Percentiles rank a stretch among this genome's conserved stretches.
Evolutionary conservation across 2,888 invertebrate species (phyloP).

Genomic region (Flexamia atlantica): DNA sequence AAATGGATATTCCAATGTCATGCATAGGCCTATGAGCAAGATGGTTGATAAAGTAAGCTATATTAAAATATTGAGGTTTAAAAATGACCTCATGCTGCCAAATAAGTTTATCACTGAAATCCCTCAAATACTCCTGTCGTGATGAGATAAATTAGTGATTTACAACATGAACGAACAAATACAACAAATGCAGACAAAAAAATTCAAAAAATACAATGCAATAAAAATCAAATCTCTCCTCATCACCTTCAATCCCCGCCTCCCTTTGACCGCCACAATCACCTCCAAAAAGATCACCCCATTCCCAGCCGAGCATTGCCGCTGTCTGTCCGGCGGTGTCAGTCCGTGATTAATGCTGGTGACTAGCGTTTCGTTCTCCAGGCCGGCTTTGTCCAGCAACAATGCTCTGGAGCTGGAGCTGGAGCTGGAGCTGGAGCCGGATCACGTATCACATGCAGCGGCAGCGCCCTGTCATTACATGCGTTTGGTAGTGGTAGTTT

Average conservation of each 20-base stretch:
- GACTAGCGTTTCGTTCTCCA: neutral
- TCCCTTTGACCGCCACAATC: neutral
- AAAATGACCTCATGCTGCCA: too few species aligned
- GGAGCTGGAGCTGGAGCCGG: neutral
- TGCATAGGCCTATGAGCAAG: too few species aligned
- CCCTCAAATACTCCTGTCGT: too few species aligned
- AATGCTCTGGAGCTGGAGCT: constrained; percentile 4
- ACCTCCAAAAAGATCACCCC: constrained; percentile 8
- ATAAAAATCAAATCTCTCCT: too few species aligned
- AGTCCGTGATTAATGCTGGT: constrained; percentile 17
- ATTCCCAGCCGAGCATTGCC: constrained; percentile 12
- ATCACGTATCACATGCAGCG: constrained; percentile 4
- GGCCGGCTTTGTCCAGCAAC: constrained; percentile 14
- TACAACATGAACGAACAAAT: too few species aligned
- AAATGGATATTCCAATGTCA: too few species aligned
- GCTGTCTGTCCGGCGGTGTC: neutral
- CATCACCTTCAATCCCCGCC: neutral
- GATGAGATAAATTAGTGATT: too few species aligned
- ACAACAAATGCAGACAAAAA: too few species aligned
- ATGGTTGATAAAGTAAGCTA: too few species aligned
- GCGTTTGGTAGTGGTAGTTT: constrained; percentile 18
- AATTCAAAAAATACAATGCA: too few species aligned
- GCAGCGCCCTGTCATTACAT: constrained; percentile 22
- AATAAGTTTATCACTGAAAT: too few species aligned
- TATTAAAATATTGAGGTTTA: too few species aligned